Evolutionary conservation across 2,888 invertebrate genomes (phyloP).

Genomic region (Oeneis ivallda): DNA sequence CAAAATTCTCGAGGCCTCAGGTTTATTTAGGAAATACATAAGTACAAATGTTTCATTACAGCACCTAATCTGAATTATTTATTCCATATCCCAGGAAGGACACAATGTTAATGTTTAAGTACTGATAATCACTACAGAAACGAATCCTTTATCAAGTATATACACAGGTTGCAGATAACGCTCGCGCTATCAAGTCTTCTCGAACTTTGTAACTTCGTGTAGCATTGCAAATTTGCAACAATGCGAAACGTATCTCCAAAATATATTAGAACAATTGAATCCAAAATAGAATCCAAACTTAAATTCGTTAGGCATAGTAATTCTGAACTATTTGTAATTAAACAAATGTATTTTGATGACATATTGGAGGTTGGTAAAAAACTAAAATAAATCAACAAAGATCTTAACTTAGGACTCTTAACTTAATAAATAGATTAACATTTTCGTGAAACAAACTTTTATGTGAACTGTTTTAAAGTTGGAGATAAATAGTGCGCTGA

Average conservation of each 20-base stretch:
- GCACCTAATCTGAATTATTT: background rate
- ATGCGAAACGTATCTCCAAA: conserved; percentile 53
- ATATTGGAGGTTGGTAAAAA: conserved; percentile 54
- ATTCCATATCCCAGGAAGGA: background rate
- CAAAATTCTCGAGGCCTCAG: no score
- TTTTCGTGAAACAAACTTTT: no score
- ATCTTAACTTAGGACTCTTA: no score
- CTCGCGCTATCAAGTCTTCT: background rate
- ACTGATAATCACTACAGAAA: conserved; percentile 64
- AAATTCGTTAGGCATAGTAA: conserved; percentile 51
- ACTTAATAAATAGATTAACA: no score
- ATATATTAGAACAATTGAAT: conserved; percentile 60
- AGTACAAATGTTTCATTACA: no score
- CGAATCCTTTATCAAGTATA: conserved; percentile 34
- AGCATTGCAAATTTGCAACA: conserved; percentile 24
- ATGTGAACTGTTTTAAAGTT: no score
- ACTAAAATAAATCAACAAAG: background rate
- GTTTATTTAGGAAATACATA: no score
- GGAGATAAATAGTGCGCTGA: no score
- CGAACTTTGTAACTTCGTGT: background rate
- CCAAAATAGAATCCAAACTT: conserved; percentile 49
- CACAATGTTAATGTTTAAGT: background rate
- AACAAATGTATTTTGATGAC: conserved; percentile 60
- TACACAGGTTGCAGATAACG: background rate
- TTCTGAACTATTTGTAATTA: conserved; percentile 57